A percentile compares a stretch with the other conserved stretches of the same genome.
phyloP scores from a whole-genome alignment of 2,797 vertebrate species.

The Parambassis ranga region DNA sequence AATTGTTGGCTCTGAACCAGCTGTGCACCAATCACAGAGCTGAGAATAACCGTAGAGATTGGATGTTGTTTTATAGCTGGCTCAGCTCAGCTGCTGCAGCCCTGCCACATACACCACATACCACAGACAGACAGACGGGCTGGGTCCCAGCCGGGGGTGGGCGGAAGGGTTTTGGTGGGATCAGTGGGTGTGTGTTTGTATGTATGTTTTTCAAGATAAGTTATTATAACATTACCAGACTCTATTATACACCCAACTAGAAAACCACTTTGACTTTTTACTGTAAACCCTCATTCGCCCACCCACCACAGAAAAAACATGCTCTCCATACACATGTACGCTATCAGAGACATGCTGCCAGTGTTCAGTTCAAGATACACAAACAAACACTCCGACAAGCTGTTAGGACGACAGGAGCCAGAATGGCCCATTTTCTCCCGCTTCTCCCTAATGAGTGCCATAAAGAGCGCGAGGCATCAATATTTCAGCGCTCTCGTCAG shows the following conservation, averaged over 20 bases:
- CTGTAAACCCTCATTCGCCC: neutral
- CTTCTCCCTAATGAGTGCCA: slow-evolving; percentile 66
- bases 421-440: slow-evolving; percentile 60
- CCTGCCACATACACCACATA: slow-evolving; percentile 58
- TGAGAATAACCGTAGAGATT: slow-evolving; percentile 51
- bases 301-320: slow-evolving; percentile 1
- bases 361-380: slow-evolving; percentile 3
- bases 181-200: slow-evolving; percentile 3
- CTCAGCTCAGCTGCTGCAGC: slow-evolving; percentile 62
- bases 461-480: slow-evolving; percentile 66
- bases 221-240: neutral
- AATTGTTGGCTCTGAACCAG: neutral
- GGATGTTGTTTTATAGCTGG: slow-evolving; percentile 41
- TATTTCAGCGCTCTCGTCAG: slow-evolving; percentile 66
- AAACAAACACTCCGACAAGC: slow-evolving; percentile 41
- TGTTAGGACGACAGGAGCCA: slow-evolving; percentile 35
- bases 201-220: slow-evolving; percentile 6
- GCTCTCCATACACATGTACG: neutral
- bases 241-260: neutral
- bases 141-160: slow-evolving; percentile 35
- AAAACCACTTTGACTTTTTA: slow-evolving; percentile 2
- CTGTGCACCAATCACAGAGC: neutral
- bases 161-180: slow-evolving; percentile 10
- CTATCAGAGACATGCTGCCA: neutral
- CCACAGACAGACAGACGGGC: slow-evolving; percentile 61